Evolutionary conservation across 2,888 invertebrate genomes (phyloP).

Genomic region (Drosophila anomalata): DNA sequence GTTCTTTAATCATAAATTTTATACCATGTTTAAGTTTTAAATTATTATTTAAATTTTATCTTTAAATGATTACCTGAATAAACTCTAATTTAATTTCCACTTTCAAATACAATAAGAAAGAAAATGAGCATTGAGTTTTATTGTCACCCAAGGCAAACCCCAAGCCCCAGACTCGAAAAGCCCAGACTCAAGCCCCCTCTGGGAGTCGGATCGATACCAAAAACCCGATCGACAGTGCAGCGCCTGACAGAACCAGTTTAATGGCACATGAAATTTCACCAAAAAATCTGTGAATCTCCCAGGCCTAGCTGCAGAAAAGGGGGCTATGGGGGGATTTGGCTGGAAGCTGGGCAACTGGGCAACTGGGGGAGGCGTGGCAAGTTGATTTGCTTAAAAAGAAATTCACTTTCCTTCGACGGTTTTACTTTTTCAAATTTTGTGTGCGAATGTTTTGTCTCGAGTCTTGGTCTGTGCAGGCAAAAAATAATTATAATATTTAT

Average conservation of each 20-base stretch:
- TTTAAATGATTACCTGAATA: neutral
- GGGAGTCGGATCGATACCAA: neutral
- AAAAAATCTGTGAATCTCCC: constrained; percentile 70
- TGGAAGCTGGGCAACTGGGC: neutral
- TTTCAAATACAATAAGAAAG: neutral
- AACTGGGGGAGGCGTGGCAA: constrained; percentile 51
- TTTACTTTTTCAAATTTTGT: constrained; percentile 53
- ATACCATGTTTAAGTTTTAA: too few species aligned
- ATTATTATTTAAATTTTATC: too few species aligned
- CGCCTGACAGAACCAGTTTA: constrained; percentile 76
- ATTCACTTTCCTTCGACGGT: constrained; percentile 78
- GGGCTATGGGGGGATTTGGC: constrained; percentile 41
- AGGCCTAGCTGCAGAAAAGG: constrained; percentile 59
- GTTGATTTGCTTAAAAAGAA: constrained; percentile 80
- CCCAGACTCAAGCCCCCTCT: neutral
- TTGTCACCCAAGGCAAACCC: neutral
- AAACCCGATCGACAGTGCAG: constrained; percentile 40
- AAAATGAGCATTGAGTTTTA: constrained; percentile 1
- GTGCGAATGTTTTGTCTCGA: constrained; percentile 35
- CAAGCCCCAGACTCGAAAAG: neutral
- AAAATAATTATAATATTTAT: constrained; percentile 6
- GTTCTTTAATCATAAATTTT: too few species aligned
- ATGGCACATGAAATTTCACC: constrained; percentile 80
- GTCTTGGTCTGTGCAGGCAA: constrained; percentile 18
- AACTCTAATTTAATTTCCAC: neutral